phyloP scores from a whole-genome alignment of 2,797 vertebrate species.

The Trichosurus vulpecula region DNA sequence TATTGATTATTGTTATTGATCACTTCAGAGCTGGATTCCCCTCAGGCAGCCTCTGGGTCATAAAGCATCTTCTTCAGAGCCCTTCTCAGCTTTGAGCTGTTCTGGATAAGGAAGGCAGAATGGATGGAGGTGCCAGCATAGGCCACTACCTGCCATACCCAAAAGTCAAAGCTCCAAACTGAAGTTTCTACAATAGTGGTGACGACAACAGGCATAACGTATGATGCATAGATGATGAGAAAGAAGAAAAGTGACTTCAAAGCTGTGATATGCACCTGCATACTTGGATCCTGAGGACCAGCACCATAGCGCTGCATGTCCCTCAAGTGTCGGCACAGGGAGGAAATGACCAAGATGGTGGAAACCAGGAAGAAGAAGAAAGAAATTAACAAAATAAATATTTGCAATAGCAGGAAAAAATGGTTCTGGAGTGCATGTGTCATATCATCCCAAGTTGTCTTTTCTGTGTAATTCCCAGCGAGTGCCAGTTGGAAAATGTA shows the following conservation, averaged over 20 bases:
- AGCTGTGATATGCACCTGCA: not conserved
- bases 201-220: slow-evolving; percentile 18
- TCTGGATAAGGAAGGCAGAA: slow-evolving; percentile 37
- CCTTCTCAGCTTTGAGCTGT: slow-evolving; percentile 44
- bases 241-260: slow-evolving; percentile 49
- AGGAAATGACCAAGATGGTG: not conserved
- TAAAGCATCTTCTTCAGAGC: not conserved
- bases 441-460: not conserved
- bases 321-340: not conserved
- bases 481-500: fast-evolving
- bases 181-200: fast-evolving
- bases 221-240: not conserved
- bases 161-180: not conserved
- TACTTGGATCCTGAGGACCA: not conserved
- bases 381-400: not conserved
- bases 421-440: fast-evolving
- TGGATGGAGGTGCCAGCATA: not conserved
- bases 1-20: not conserved
- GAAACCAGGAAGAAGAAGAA: slow-evolving; percentile 53
- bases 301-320: not conserved
- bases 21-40: not conserved
- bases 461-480: not conserved
- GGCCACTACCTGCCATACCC: slow-evolving; percentile 16
- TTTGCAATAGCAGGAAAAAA: not conserved
- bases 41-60: fast-evolving